A percentile compares a stretch with the other conserved stretches of the same genome.
Conservation (phyloP, 2,113 vertebrate genomes). For the Philantomba maxwellii region DNA sequence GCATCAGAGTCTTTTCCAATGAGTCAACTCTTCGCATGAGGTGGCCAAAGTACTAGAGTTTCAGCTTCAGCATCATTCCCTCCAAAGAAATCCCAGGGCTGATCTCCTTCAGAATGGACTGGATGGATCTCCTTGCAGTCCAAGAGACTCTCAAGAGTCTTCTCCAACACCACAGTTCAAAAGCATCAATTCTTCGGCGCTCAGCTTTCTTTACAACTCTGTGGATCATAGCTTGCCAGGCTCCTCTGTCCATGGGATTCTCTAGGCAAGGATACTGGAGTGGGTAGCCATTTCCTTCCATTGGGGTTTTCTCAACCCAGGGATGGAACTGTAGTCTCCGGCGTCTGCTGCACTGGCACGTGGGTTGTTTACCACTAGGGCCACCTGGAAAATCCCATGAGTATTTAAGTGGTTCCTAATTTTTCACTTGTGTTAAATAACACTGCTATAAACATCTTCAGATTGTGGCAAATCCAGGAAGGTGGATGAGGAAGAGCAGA, state of each 20-base stretch:
- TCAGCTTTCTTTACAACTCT: background rate
- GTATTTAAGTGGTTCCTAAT: background rate
- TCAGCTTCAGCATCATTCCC: too few relatives aligned
- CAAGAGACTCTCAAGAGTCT: too few relatives aligned
- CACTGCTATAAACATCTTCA: background rate
- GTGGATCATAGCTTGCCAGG: background rate
- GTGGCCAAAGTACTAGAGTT: too few relatives aligned
- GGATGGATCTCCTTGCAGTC: too few relatives aligned
- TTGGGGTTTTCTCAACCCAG: background rate
- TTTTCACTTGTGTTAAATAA: background rate
- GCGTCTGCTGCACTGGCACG: background rate
- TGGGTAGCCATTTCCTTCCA: background rate
- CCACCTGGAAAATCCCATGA: background rate
- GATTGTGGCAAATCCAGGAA: background rate
- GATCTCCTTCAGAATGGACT: too few relatives aligned
- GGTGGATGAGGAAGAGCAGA: rapidly evolving
- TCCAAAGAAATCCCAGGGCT: too few relatives aligned
- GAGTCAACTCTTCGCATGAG: too few relatives aligned
- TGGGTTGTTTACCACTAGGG: background rate
- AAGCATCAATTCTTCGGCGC: too few relatives aligned
- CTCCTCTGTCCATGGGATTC: background rate
- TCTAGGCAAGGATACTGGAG: background rate
- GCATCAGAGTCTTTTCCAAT: too few relatives aligned
- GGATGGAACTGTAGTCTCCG: background rate
- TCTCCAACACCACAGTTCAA: too few relatives aligned